Evolutionary conservation across 30 jellyfish, hydroid and myxozoan genomes (phyloP).

Genomic region (Sanderia malayensis): DNA sequence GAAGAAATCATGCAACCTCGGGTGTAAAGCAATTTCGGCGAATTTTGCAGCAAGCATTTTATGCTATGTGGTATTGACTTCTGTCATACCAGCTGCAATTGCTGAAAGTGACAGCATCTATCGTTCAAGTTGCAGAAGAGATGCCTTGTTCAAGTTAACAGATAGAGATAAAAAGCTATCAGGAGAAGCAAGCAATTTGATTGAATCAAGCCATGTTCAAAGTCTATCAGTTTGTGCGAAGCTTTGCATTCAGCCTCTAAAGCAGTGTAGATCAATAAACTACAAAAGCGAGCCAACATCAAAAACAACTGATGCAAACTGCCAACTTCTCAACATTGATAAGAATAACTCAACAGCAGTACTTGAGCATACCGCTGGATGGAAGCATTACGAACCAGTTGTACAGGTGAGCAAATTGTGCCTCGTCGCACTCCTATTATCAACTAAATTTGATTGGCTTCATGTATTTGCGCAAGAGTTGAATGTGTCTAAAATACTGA

Average conservation of each 20-base stretch:
- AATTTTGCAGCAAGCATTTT: too few relatives aligned
- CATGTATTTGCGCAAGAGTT: too few relatives aligned
- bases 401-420: too few relatives aligned
- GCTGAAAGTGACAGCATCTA: too few relatives aligned
- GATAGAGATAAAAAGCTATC: slow-evolving; percentile 16
- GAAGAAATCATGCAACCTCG: too few relatives aligned
- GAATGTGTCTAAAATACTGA: too few relatives aligned
- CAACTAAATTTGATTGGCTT: too few relatives aligned
- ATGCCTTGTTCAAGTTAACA: slow-evolving; percentile 33
- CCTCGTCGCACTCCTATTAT: too few relatives aligned
- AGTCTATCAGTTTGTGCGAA: slow-evolving; percentile 17
- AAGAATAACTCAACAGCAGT: neutral
- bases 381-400: slow-evolving; percentile 50
- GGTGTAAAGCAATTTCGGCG: too few relatives aligned
- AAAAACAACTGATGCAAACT: slow-evolving; percentile 8
- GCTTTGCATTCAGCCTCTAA: slow-evolving; percentile 4
- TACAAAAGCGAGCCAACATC: slow-evolving; percentile 9
- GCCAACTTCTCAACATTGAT: slow-evolving; percentile 27
- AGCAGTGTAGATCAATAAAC: slow-evolving; percentile 18
- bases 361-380: slow-evolving; percentile 12
- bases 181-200: neutral
- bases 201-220: neutral
- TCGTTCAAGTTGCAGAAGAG: slow-evolving; percentile 27
- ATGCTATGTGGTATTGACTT: too few relatives aligned
- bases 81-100: too few relatives aligned